Evolutionary conservation across 92 coral and sea anemone species (phyloP).

Genomic region (Epizoanthus illoricatus): DNA sequence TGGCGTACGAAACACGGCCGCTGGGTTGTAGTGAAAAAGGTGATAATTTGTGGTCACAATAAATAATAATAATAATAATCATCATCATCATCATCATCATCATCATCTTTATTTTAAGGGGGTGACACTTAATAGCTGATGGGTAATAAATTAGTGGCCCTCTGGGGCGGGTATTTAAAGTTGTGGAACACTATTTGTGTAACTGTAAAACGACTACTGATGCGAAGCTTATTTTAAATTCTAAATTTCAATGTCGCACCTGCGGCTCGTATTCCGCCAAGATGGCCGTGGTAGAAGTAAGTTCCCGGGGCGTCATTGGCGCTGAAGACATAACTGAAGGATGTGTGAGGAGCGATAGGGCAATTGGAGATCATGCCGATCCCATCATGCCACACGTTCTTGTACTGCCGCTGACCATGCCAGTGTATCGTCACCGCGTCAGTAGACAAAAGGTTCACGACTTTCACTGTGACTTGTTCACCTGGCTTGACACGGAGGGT

Average conservation of each 20-base stretch:
- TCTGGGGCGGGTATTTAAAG: too few species aligned
- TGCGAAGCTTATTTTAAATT: background rate
- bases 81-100: too few species aligned
- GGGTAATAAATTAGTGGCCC: too few species aligned
- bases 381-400: slow-evolving; percentile 47
- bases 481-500: slow-evolving; percentile 49
- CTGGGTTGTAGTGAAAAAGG: too few species aligned
- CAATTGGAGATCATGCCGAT: slow-evolving; percentile 44
- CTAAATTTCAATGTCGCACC: background rate
- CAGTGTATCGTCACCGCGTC: slow-evolving; percentile 50
- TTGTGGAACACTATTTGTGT: too few species aligned
- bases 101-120: too few species aligned
- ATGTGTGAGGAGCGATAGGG: slow-evolving; percentile 44
- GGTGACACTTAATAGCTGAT: too few species aligned
- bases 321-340: slow-evolving; percentile 42
- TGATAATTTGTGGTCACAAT: too few species aligned
- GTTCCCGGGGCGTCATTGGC: slow-evolving; percentile 41
- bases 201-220: background rate
- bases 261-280: slow-evolving; percentile 46
- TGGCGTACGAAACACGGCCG: too few species aligned
- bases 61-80: too few species aligned
- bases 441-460: slow-evolving; percentile 37
- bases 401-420: slow-evolving; percentile 47
- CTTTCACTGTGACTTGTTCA: slow-evolving; percentile 32
- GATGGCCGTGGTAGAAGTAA: slow-evolving; percentile 52